Conservation (phyloP, 2,113 vertebrate genomes). For the Paradisaea rubra region DNA sequence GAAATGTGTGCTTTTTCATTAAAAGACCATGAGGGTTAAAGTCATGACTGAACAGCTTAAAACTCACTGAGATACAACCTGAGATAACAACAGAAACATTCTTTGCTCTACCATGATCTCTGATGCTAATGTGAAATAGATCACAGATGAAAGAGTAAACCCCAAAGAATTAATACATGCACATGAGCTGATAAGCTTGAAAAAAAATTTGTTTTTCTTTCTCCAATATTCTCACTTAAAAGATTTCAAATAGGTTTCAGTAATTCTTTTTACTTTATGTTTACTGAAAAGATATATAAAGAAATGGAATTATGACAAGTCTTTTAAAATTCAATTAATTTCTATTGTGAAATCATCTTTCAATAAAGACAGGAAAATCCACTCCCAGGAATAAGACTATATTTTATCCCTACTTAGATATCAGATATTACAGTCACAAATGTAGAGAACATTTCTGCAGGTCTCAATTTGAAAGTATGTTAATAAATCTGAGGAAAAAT, state of each 20-base stretch:
- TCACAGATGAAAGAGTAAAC: background rate
- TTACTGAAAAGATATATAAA: background rate
- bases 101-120: background rate
- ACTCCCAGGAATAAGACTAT: background rate
- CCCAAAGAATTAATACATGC: background rate
- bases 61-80: background rate
- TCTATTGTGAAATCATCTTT: background rate
- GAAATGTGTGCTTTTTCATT: background rate
- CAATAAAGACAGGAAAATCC: background rate
- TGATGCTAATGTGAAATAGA: background rate
- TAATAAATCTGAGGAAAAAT: constrained; percentile 4
- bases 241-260: background rate
- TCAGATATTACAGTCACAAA: background rate
- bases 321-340: background rate
- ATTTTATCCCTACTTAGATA: background rate
- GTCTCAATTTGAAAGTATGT: background rate
- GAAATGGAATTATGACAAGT: background rate
- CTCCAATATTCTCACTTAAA: background rate
- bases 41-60: background rate
- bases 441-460: background rate
- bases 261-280: background rate
- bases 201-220: background rate
- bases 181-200: background rate
- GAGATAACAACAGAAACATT: background rate
- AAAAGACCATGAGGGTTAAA: background rate